Evolutionary conservation across 2,113 vertebrate genomes (phyloP).

Genomic region (Urocynchramus pylzowi): DNA sequence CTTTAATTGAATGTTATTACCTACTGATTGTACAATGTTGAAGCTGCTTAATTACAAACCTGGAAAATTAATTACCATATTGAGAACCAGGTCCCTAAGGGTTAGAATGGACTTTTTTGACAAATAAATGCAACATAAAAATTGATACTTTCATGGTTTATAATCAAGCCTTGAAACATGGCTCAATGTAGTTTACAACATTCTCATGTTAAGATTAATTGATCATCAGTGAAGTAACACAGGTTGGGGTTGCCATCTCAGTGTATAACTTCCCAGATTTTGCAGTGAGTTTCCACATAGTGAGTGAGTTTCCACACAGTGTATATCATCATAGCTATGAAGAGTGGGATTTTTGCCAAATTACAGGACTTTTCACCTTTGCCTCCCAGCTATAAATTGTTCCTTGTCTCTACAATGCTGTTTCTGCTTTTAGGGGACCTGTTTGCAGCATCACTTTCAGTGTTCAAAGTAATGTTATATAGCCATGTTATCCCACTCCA

Average conservation of each 20-base stretch:
- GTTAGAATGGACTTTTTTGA: constrained; percentile 68
- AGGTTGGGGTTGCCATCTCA: not conserved
- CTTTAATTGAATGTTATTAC: constrained; percentile 81
- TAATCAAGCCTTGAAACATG: constrained; percentile 56
- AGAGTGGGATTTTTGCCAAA: not conserved
- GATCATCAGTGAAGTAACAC: constrained; percentile 35
- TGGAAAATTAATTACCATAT: constrained; percentile 77
- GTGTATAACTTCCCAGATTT: not conserved
- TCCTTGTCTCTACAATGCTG: not conserved
- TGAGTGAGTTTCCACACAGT: not conserved
- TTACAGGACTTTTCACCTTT: not conserved
- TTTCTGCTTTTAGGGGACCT: not conserved
- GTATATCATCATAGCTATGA: not conserved
- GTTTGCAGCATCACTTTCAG: not conserved
- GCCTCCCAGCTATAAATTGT: not conserved
- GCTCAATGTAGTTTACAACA: constrained; percentile 64
- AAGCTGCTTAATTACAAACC: constrained; percentile 79
- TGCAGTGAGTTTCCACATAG: not conserved
- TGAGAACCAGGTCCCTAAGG: constrained; percentile 66
- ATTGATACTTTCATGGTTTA: constrained; percentile 69
- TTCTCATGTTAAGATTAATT: constrained; percentile 51
- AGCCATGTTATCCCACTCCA: not conserved
- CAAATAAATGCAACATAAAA: constrained; percentile 75
- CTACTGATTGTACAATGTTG: constrained; percentile 73
- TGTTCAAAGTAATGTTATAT: not conserved